Percentiles rank a stretch among this genome's conserved stretches.
Evolutionary conservation across 2,888 invertebrate genomes (phyloP).

Genomic region (Tipula helvola): DNA sequence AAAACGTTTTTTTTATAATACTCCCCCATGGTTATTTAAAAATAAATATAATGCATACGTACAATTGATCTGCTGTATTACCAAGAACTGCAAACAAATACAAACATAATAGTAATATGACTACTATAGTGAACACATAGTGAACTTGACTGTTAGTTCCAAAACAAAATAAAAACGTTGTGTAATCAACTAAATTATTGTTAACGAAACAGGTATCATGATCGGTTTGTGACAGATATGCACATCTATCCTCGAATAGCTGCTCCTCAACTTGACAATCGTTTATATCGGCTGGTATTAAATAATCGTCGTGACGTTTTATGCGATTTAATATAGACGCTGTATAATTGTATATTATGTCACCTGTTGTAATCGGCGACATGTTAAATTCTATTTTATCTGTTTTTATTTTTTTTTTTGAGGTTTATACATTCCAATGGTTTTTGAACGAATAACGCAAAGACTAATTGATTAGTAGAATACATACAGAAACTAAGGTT

Average conservation of each 20-base stretch:
- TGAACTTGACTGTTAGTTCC: background rate
- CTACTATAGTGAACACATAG: slow-evolving; percentile 23
- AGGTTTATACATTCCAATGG: background rate
- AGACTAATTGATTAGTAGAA: background rate
- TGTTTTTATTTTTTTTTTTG: too few species aligned
- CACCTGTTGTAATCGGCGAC: background rate
- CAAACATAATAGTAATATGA: slow-evolving; percentile 36
- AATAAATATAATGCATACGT: slow-evolving; percentile 16
- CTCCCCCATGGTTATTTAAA: background rate
- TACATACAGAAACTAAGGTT: too few species aligned
- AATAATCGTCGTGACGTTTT: background rate
- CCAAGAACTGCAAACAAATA: slow-evolving; percentile 42
- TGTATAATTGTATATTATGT: background rate
- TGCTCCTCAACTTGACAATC: background rate
- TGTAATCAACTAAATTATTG: background rate
- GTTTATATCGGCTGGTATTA: background rate
- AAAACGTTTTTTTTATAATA: background rate
- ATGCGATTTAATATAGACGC: background rate
- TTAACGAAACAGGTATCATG: background rate
- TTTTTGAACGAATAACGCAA: background rate
- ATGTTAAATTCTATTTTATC: background rate
- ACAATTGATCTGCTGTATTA: slow-evolving; percentile 46
- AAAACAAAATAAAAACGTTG: background rate
- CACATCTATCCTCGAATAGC: slow-evolving; percentile 26
- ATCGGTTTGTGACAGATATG: slow-evolving; percentile 26